A percentile compares a stretch with the other conserved stretches of the same genome.
Conservation (phyloP, 2,888 invertebrate species). For the Hypsopygia costalis region DNA sequence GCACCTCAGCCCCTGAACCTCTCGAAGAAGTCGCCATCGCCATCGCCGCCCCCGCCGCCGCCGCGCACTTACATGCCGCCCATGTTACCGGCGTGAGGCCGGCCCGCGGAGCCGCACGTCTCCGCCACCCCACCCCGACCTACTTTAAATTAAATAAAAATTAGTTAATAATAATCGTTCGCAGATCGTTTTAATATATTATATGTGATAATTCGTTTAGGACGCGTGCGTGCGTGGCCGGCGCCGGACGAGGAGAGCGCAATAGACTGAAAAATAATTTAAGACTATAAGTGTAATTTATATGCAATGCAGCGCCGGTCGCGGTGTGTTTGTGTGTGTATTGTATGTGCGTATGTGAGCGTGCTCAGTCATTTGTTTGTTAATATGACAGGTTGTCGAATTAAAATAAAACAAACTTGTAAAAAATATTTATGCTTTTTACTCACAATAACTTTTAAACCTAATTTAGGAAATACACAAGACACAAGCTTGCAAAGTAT, state of each 20-base stretch:
- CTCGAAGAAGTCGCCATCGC: constrained; percentile 89
- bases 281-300: constrained; percentile 84
- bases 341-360: constrained; percentile 83
- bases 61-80: constrained; percentile 82
- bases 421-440: constrained; percentile 62
- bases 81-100: constrained; percentile 83
- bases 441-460: constrained; percentile 27
- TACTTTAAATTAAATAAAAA: constrained; percentile 75
- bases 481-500: no score
- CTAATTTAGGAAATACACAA: neutral
- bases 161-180: constrained; percentile 76
- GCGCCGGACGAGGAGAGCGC: constrained; percentile 79
- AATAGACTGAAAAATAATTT: constrained; percentile 82
- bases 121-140: constrained; percentile 78
- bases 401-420: constrained; percentile 82
- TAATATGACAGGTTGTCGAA: constrained; percentile 89
- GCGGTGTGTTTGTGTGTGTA: constrained; percentile 83
- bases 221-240: constrained; percentile 78
- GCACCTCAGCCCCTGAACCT: constrained; percentile 92
- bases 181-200: constrained; percentile 84
- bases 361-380: constrained; percentile 81
- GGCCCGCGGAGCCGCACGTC: constrained; percentile 73
- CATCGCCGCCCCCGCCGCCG: constrained; percentile 64
- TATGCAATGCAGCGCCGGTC: constrained; percentile 82
- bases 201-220: constrained; percentile 84